A percentile compares a stretch with the other conserved stretches of the same genome.
Conservation (phyloP, 2,888 invertebrate species). For the Leptopilina myrica region DNA sequence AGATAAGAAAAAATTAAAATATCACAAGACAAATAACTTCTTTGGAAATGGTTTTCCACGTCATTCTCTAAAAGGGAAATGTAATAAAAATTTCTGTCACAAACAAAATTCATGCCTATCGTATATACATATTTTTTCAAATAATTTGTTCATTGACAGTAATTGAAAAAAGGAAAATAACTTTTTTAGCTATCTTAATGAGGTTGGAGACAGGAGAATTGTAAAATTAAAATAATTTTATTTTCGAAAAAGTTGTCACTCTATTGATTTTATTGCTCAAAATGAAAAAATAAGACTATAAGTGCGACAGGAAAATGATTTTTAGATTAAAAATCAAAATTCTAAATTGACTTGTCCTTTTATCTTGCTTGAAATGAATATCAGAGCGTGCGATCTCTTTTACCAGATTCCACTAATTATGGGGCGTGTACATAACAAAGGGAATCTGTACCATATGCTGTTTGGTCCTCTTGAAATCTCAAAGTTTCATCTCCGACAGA, state of each 20-base stretch:
- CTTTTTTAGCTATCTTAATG: neutral
- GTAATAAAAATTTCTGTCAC: neutral
- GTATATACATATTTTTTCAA: too few relatives aligned
- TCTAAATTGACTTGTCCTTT: neutral
- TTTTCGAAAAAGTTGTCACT: neutral
- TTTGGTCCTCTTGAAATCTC: slow-evolving; percentile 7
- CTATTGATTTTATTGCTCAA: neutral
- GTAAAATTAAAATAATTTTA: too few relatives aligned
- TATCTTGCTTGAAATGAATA: neutral
- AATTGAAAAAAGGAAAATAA: too few relatives aligned
- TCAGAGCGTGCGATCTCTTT: slow-evolving; percentile 28
- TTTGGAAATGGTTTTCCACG: too few relatives aligned
- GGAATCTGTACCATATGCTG: slow-evolving; percentile 14
- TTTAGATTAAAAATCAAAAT: neutral
- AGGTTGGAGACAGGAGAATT: neutral
- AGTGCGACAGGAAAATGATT: slow-evolving; percentile 8
- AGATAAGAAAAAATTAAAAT: too few relatives aligned
- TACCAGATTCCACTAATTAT: slow-evolving; percentile 36
- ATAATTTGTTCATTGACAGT: too few relatives aligned
- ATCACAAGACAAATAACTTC: too few relatives aligned
- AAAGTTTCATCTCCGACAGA: slow-evolving; percentile 7
- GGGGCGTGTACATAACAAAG: slow-evolving; percentile 41
- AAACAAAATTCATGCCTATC: too few relatives aligned
- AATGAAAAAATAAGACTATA: neutral
- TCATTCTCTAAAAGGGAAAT: too few relatives aligned